Evolutionary conservation across 2,113 vertebrate species (phyloP), one percentile per base, ranked within the genome.

Genomic region (Poeciliopsis retropinna): DNA sequence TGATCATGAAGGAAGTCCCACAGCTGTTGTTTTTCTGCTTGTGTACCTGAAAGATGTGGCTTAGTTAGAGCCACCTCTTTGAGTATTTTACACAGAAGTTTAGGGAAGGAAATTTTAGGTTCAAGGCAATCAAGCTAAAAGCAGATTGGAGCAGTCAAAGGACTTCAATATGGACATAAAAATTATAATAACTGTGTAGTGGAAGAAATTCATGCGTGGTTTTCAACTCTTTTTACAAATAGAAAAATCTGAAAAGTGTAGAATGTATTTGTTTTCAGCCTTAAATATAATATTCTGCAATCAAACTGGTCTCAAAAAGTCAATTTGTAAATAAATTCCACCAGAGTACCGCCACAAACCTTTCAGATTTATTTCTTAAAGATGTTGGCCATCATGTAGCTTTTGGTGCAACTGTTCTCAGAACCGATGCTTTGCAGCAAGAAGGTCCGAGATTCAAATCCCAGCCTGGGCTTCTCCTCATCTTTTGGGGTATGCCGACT

Each of bases 1-100:
- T 84, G 72, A 83, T 85, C 51, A 83, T 41, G 31, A 60, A 83
- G 76, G 73, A 85, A 70, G 62, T 69, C 67, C 66, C 37, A 32
- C 64, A 32, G 75, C 70, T 80, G 73, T 15, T 73, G 74, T 1
- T 75, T 89, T 82, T 78, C 73, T 80, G n/a, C 64, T 27, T 41
- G 11, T 27, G 39, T 25, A 28, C 28, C 28, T 51, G 14, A 47
- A 29, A 51, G 27, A 51, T 47, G 44, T 17, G 44, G 5, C 5
- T 17, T 17, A 47, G 44, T 19, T 3, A 4, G 44, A 47, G 5
- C 44, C 44, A 19, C 44, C 44, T 47, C 17, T 44, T 44, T 17
- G 41, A 15, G 44, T 47, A 19, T 17, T 47, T 47, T 17, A 47
- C 44, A 47, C 14, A 17, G 39, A 13, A 41, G 37, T 39, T 13